phyloP scores from a whole-genome alignment of 2,888 invertebrate genomes.

The Flabesymbios commensalis region DNA sequence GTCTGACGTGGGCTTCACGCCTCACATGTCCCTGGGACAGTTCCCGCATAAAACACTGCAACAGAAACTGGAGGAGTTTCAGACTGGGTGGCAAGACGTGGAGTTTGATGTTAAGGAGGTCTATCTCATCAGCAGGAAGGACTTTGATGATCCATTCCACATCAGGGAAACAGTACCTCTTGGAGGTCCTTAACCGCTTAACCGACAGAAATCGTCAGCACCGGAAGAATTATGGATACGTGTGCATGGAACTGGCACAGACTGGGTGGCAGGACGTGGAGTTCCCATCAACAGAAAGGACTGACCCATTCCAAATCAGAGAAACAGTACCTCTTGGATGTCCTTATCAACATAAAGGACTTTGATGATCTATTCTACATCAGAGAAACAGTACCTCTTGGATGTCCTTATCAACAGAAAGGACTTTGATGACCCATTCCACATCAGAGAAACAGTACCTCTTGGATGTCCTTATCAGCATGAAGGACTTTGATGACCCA shows the following conservation, averaged over 20 bases:
- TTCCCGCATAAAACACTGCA: not conserved
- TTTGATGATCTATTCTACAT: not conserved
- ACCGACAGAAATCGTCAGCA: too few relatives aligned
- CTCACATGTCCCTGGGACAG: slow-evolving; percentile 1
- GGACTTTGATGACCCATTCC: slow-evolving; percentile 1
- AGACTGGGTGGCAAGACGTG: not conserved
- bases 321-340: too few relatives aligned
- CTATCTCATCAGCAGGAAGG: not conserved
- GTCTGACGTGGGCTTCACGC: not conserved
- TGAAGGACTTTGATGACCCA: not conserved
- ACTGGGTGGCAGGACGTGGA: not conserved
- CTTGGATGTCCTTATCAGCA: not conserved
- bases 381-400: too few relatives aligned
- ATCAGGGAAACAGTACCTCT: too few relatives aligned
- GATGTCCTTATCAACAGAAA: not conserved
- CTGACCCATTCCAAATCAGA: slow-evolving; percentile 1
- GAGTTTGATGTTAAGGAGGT: not conserved
- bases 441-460: not conserved
- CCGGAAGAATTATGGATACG: too few relatives aligned
- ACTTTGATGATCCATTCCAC: slow-evolving; percentile 1
- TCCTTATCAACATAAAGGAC: slow-evolving; percentile 1
- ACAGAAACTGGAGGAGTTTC: not conserved
- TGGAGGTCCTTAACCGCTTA: too few relatives aligned
- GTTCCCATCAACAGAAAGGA: not conserved
- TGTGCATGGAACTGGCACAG: not conserved